Evolutionary conservation across 2,797 vertebrate genomes (phyloP).

Genomic region (Etheostoma perlongum): DNA sequence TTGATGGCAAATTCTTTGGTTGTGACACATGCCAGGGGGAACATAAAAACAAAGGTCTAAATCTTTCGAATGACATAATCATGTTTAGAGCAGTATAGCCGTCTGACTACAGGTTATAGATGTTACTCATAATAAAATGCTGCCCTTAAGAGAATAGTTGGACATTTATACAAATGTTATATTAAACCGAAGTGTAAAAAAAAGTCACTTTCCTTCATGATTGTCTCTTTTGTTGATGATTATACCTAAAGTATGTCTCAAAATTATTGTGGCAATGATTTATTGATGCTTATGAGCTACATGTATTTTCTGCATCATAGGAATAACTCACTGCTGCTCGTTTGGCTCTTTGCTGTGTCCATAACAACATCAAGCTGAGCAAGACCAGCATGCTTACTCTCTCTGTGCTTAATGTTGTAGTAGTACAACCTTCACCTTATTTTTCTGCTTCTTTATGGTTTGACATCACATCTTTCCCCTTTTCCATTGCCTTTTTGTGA

Average conservation of each 20-base stretch:
- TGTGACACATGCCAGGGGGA: background rate
- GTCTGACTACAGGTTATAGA: background rate
- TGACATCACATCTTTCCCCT: background rate
- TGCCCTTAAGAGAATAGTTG: background rate
- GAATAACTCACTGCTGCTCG: background rate
- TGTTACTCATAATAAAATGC: background rate
- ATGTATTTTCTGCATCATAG: background rate
- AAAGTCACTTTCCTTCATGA: background rate
- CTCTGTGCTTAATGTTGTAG: slow-evolving; percentile 26
- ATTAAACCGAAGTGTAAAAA: background rate
- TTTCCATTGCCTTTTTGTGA: background rate
- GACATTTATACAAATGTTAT: background rate
- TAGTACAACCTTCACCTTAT: background rate
- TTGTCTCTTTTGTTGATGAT: slow-evolving; percentile 7
- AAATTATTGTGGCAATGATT: background rate
- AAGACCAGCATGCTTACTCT: background rate
- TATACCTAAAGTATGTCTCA: background rate
- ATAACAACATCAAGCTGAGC: slow-evolving; percentile 44
- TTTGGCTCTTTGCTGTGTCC: slow-evolving; percentile 17
- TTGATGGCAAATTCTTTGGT: background rate
- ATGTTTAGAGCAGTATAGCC: background rate
- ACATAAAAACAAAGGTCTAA: background rate
- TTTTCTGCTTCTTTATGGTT: slow-evolving; percentile 22
- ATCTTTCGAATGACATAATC: background rate
- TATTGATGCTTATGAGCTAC: background rate